Base-by-base conservation (phyloP, 2,797 vertebrate species). In the Selene dorsalis region DNA sequence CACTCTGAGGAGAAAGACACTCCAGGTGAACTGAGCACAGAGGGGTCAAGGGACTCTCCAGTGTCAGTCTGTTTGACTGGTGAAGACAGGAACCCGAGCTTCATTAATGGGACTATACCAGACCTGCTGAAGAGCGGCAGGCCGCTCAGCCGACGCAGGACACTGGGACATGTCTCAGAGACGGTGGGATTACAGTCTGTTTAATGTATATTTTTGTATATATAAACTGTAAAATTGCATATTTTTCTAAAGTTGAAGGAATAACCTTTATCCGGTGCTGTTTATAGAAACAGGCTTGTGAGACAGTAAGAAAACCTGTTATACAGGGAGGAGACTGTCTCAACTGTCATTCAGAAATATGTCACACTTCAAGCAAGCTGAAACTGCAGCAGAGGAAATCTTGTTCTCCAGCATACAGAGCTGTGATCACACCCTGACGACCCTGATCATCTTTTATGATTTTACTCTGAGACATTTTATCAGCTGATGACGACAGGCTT, bases 111-210 rank as follows among this genome's bases (percentile, higher is more conserved):
- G 69, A 91, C 79, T 9, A 58, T 95, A 57, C 94, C 95, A 0
- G 95, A 95, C 83, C 90, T 95, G 70, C 83, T 95, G 48, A 91
- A 91, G 53, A 91, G 84, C 10, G 93, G 94, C 39, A 88, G 91
- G 59, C 87, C 92, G 0, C 89, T 95, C 0, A 4, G 84, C 69
- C 87, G 95, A 64, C 91, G 95, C 18, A 85, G 93, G 73, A 95
- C 94, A 0, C 39, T 94, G 45, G 94, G 93, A 48, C 94, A 94
- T 1, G 93, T 94, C 90, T 91, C 92, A 28, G 92, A 92, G 43
- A 94, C 94, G 80, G 95, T 95, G 79, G 61, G 93, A 55, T 3
- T 22, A 48, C 12, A 18, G 5, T 18, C 9, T 68, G 41, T 41
- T 41, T 41, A 41, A 13, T 43, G 41, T 43, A 4, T 43, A 14